Base-by-base conservation (phyloP, 2,113 vertebrate species). In the Scophthalmus maximus region DNA sequence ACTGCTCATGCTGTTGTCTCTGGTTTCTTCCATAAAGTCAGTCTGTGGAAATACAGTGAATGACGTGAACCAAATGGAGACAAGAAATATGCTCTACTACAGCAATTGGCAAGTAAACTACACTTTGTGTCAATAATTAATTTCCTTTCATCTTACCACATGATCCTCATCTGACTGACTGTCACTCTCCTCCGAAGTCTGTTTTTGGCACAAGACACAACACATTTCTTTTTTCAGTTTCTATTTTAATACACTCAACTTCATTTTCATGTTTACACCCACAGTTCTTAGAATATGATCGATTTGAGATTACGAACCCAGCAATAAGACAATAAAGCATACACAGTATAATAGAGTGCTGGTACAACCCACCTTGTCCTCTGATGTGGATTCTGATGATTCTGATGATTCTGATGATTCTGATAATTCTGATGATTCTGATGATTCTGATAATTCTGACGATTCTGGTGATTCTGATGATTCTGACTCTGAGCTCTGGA, bases 141-240 rank as follows among this genome's bases (percentile, higher is more conserved):
- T 29, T 25, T 46, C 6, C 40, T 25, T 29, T 34, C 6, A 26
- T 36, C 66, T 74, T 80, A 90, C 88, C 73, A 1, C 36, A 8
- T 72, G 30, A 6, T 57, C 9, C 42, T 90, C 87, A 57, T 81
- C 80, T 26, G 85, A 89, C 3, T 86, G 66, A 58, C 86, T 87
- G 57, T 85, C 22, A 62, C 81, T 86, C 61, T 88, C 88, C 57
- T 89, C 88, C 9, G 88, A 88, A 25, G 83, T 88, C 90, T 91
- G 73, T 76, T 82, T 68, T 11, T 32, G 1, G 2, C 10, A 29
- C 58, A 65, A 50, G 4, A 68, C 63, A 55, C 15, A 47, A 12
- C 62, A 57, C 26, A 29, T 18, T 18, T 42, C 18, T 18, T 6
- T 1, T 42, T 42, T 42, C 3, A 42, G 8, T n/a, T 8, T 44